phyloP scores from a whole-genome alignment of 53 echinoderm and acorn worm genomes.

The Echinarachnius parma region DNA sequence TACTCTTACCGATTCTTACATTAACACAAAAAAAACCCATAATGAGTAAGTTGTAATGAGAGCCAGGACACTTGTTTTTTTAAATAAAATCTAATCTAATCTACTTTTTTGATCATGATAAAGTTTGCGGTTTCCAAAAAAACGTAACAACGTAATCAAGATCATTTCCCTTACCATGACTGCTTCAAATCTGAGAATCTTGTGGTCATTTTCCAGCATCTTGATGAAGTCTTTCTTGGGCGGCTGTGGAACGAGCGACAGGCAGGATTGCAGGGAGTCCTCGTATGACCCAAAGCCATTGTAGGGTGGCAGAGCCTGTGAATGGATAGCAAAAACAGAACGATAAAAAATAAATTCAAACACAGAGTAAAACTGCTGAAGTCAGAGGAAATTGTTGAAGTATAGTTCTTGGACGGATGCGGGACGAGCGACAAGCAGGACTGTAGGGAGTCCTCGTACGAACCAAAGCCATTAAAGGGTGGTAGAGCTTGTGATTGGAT shows the following conservation, averaged over 20 bases:
- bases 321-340: not conserved
- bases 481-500: conserved; percentile 58
- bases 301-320: conserved; percentile 80
- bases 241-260: conserved; percentile 96
- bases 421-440: conserved; percentile 96
- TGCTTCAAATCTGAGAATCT: conserved; percentile 87
- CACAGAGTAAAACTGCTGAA: no score
- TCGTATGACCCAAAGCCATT: conserved; percentile 97
- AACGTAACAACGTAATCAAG: no score
- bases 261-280: conserved; percentile 90
- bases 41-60: no score
- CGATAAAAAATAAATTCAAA: no score
- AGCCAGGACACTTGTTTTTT: no score
- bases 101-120: no score
- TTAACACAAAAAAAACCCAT: no score
- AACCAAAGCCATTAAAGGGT: conserved; percentile 97
- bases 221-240: conserved; percentile 99
- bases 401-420: conserved; percentile 97
- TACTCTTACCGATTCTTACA: no score
- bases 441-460: conserved; percentile 88
- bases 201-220: conserved; percentile 99
- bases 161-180: conserved; percentile 81
- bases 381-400: conserved; percentile 99
- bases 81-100: no score
- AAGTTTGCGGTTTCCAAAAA: no score